A percentile compares a stretch with the other conserved stretches of the same genome.
Evolutionary conservation across 2,888 invertebrate genomes (phyloP).

Genomic region (Trypoxylon attenuatum): DNA sequence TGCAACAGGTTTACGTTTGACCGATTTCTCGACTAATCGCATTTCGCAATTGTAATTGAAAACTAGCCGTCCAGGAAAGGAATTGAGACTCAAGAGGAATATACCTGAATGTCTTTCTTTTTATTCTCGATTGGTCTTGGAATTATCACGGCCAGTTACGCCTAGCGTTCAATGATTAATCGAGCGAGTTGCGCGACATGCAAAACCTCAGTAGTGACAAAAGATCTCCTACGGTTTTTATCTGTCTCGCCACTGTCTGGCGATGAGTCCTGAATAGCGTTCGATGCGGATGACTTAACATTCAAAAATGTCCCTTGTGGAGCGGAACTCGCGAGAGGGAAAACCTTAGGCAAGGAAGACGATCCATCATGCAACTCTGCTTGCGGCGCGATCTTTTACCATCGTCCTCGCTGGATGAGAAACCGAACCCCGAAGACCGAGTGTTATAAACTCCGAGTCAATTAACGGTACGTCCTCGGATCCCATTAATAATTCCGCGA

Average conservation of each 20-base stretch:
- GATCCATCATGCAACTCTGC: constrained; percentile 41
- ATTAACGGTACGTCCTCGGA: constrained; percentile 65
- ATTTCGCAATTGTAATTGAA: constrained; percentile 20
- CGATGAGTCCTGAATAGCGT: constrained; percentile 33
- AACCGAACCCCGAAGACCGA: constrained; percentile 53
- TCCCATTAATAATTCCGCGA: constrained; percentile 66
- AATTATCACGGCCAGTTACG: no score
- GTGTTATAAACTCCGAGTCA: constrained; percentile 69
- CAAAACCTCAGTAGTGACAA: background rate
- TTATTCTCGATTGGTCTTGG: no score
- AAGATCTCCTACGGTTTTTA: constrained; percentile 29
- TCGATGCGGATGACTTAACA: constrained; percentile 38
- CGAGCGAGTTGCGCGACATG: no score
- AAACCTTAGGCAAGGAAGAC: constrained; percentile 23
- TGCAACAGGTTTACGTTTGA: constrained; percentile 34
- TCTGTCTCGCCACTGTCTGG: constrained; percentile 30
- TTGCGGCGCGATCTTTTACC: constrained; percentile 49
- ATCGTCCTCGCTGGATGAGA: no score
- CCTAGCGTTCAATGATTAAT: no score
- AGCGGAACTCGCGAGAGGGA: constrained; percentile 34
- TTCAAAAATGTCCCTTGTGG: constrained; percentile 41
- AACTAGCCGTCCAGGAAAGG: no score
- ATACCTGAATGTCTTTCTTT: no score
- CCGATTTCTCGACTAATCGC: constrained; percentile 28
- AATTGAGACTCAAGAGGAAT: no score